phyloP scores from a whole-genome alignment of 1,140 invertebrate species.

The Pteromalus puparum region DNA sequence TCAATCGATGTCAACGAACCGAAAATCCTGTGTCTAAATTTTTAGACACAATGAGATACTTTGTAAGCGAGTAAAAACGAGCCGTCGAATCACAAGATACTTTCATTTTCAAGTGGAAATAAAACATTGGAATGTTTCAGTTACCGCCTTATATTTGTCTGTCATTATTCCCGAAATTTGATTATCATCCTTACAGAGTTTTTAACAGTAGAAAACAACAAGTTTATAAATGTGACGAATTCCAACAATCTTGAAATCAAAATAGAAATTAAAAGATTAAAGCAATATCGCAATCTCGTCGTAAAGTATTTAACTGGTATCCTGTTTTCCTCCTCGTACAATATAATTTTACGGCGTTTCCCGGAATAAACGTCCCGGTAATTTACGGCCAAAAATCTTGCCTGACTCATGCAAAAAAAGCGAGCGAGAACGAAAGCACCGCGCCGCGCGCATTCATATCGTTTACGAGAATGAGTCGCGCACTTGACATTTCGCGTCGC shows the following conservation, averaged over 20 bases:
- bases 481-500: slow-evolving; percentile 61
- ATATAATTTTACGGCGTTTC: slow-evolving; percentile 55
- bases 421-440: slow-evolving; percentile 39
- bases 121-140: no score
- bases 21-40: slow-evolving; percentile 18
- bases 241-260: no score
- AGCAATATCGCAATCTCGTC: not conserved
- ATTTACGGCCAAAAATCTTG: slow-evolving; percentile 30
- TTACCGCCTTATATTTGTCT: no score
- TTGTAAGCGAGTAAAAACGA: no score
- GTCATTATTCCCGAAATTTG: no score
- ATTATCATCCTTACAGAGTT: no score
- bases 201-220: not conserved
- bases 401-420: slow-evolving; percentile 33
- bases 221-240: not conserved
- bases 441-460: slow-evolving; percentile 27
- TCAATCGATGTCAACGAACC: slow-evolving; percentile 62
- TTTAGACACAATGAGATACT: not conserved
- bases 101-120: no score
- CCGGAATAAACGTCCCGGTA: not conserved
- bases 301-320: not conserved
- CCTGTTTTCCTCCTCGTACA: not conserved
- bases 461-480: slow-evolving; percentile 56
- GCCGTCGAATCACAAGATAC: no score
- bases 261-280: no score